Base-by-base conservation (phyloP, 1,140 invertebrate genomes). In the Aphaenogaster floridana region DNA sequence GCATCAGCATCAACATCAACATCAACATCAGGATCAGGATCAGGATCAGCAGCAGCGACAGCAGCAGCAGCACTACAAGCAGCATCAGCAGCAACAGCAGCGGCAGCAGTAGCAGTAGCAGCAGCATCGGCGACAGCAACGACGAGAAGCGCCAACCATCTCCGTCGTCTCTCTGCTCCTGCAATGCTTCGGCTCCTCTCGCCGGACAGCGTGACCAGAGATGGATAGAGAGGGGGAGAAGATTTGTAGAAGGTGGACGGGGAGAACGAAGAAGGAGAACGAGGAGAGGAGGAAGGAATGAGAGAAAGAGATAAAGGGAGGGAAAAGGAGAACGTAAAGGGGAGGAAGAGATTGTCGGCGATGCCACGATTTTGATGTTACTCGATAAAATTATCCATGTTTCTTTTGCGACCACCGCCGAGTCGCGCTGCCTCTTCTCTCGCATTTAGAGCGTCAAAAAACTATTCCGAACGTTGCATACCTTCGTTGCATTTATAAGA, bases 351-450 rank as follows among this genome's bases (percentile, higher is more conserved):
- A 48, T 66, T 59, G 61, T 69, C 71, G 69, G 61, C 66, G 74
- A 74, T 81, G 76, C 72, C 74, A 64, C 68, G 84, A 87, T 87
- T 87, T 88, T 68, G 66, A 90, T 89, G 72, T 87, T 81, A 76
- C 86, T 77, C 66, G 88, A 89, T 89, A 83, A 90, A 89, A 89
- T 89, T 89, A 87, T 48, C 52, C 69, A 34, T 52, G 42, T 86
- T 80, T 80, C 81, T 88, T 69, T 76, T 59, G 39, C 59, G 36
- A 15, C 17, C 54, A 50, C 45, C 13, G 21, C 21, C 17, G 36
- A 77, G 28, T 69, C 39, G 48, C 42, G 63, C n/a, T 42, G 48
- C 21, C 17, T 34, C 54, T 42, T 71, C 61, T 21, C 54, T 34
- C 52, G 11, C 11, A 42, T 78, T 42, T 86, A 45, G 36, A 76